These are phyloP conservation scores for Orchestia grillus DNA, from an alignment of 1,140 invertebrate genomes.

Conservation along the genomic window DNA sequence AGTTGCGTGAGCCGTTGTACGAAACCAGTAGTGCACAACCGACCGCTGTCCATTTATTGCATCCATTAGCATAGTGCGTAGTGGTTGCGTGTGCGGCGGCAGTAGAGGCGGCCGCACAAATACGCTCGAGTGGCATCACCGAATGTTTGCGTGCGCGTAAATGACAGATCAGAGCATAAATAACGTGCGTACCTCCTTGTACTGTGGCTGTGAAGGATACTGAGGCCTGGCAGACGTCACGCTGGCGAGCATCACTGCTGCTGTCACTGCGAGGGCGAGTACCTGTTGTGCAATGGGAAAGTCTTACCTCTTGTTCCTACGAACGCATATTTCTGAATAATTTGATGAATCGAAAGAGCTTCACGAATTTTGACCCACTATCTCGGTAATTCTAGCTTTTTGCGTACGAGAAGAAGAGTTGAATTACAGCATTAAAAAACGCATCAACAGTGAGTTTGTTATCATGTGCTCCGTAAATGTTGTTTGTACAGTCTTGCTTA, in stretches of 20 bases:
- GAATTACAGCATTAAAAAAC: not conserved
- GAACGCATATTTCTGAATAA: not conserved
- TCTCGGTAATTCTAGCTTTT: not conserved
- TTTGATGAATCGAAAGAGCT: not conserved
- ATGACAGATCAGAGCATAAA: not conserved
- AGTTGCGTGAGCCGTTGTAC: not conserved
- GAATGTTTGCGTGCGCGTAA: not conserved
- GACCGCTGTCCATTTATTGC: not conserved
- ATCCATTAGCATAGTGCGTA: not conserved
- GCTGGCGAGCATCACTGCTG: constrained; percentile 34
- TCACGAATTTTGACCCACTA: not conserved
- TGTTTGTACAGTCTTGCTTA: not conserved
- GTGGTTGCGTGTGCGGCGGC: too few species aligned
- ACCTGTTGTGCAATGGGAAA: not conserved
- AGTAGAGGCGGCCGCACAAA: not conserved
- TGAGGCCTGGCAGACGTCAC: constrained; percentile 13
- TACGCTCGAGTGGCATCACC: not conserved
- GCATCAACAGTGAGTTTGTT: not conserved
- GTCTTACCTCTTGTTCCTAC: not conserved
- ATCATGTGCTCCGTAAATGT: not conserved
- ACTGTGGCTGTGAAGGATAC: constrained; percentile 3
- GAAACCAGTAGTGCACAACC: not conserved
- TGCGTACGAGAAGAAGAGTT: not conserved
- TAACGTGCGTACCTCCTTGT: constrained; percentile 45
- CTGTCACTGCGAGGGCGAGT: constrained; percentile 36